phyloP scores from a whole-genome alignment of 1,140 invertebrate species.

The Drosophila arawakana region DNA sequence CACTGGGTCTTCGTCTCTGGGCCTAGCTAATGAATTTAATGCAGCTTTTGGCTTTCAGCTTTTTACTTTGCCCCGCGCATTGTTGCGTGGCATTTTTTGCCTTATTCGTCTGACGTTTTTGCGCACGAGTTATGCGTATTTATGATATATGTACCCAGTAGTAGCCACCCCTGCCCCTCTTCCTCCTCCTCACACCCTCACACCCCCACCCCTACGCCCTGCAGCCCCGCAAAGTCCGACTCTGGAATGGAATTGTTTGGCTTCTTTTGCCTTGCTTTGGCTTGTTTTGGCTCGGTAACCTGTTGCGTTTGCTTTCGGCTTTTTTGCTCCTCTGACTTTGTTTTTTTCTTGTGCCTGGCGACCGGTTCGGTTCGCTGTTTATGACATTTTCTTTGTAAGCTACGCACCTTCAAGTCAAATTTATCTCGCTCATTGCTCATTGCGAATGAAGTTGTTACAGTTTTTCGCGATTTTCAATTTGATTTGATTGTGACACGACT shows the following conservation, averaged over 20 bases:
- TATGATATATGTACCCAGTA: slow-evolving; percentile 69
- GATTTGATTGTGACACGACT: slow-evolving; percentile 78
- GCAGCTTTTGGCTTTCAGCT: slow-evolving; percentile 67
- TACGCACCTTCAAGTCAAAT: slow-evolving; percentile 81
- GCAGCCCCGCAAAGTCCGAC: slow-evolving; percentile 1
- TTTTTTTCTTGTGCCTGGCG: slow-evolving; percentile 16
- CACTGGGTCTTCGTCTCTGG: slow-evolving; percentile 12
- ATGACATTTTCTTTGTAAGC: slow-evolving; percentile 81
- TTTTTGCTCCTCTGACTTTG: slow-evolving; percentile 61
- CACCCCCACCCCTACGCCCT: background rate
- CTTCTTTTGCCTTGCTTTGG: slow-evolving; percentile 26
- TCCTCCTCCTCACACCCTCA: background rate
- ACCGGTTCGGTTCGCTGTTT: slow-evolving; percentile 54
- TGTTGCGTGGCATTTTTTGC: slow-evolving; percentile 74
- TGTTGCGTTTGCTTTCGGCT: slow-evolving; percentile 73
- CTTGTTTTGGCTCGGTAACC: slow-evolving; percentile 57
- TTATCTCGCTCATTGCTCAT: slow-evolving; percentile 69
- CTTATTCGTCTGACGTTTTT: slow-evolving; percentile 81
- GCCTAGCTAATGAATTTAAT: slow-evolving; percentile 78
- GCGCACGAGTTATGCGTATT: slow-evolving; percentile 82
- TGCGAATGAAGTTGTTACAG: slow-evolving; percentile 80
- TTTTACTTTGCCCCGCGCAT: slow-evolving; percentile 47
- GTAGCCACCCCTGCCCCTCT: slow-evolving; percentile 25
- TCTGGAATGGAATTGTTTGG: slow-evolving; percentile 28
- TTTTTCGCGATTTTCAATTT: slow-evolving; percentile 54